phyloP scores from a whole-genome alignment of 2,113 vertebrate species.

The Azemiops feae region DNA sequence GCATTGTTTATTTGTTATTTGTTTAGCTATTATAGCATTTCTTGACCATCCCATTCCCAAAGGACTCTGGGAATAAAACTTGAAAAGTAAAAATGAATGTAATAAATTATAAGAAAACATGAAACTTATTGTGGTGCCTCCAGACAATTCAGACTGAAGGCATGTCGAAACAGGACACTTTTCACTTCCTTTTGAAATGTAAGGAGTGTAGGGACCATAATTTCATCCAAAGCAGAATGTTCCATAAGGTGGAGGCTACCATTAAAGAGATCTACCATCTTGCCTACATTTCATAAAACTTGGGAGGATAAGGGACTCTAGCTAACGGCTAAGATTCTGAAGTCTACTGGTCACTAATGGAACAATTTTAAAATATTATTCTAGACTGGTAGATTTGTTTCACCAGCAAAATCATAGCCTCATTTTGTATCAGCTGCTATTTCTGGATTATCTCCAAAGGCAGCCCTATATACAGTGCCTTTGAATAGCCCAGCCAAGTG shows the following conservation, averaged over 20 bases:
- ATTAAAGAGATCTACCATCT: neutral
- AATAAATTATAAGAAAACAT: neutral
- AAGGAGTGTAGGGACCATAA: neutral
- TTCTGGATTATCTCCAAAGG: neutral
- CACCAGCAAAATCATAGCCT: neutral
- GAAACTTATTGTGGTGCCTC: neutral
- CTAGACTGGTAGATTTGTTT: neutral
- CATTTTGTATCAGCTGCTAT: neutral
- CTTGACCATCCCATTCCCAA: neutral
- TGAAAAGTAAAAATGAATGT: neutral
- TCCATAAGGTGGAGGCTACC: neutral
- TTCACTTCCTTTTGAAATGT: neutral
- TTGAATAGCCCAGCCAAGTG: neutral
- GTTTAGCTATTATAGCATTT: neutral
- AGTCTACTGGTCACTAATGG: neutral
- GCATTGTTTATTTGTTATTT: neutral
- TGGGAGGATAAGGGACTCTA: neutral
- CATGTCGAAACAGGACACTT: neutral
- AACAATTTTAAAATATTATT: neutral
- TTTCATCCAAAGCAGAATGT: neutral
- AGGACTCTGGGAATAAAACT: neutral
- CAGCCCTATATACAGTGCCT: neutral
- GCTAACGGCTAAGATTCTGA: neutral
- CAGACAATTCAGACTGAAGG: neutral
- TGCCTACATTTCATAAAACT: neutral